These are phyloP conservation scores for Chymomyza caudatula DNA, from an alignment of 2,888 invertebrate species.

Conservation along the genomic window DNA sequence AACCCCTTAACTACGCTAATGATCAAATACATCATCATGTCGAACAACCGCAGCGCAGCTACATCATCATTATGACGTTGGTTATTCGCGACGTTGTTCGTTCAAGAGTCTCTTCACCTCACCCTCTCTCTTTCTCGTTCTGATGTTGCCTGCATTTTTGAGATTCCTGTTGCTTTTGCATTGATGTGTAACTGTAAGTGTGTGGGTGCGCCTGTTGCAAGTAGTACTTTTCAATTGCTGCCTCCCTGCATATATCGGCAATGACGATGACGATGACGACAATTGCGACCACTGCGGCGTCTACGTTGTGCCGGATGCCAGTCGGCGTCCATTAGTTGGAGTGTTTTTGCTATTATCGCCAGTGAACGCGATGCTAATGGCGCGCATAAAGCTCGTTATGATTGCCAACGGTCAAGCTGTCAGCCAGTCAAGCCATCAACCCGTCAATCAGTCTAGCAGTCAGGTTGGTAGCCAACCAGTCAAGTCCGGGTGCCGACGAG, in stretches of 20 bases:
- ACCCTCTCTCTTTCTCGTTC: neutral
- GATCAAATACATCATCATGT: neutral
- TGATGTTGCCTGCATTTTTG: conserved; percentile 59
- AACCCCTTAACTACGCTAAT: neutral
- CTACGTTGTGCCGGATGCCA: conserved; percentile 21
- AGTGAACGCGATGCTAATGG: conserved; percentile 65
- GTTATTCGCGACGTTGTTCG: neutral
- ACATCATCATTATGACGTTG: conserved; percentile 1
- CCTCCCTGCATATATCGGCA: neutral
- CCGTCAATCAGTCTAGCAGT: conserved; percentile 7
- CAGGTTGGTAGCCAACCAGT: conserved; percentile 11
- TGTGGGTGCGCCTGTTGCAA: conserved; percentile 26
- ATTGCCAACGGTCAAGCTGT: conserved; percentile 44
- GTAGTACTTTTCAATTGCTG: conserved; percentile 52
- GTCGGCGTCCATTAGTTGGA: conserved; percentile 57
- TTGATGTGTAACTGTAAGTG: conserved; percentile 25
- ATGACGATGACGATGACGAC: neutral
- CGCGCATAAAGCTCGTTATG: conserved; percentile 66
- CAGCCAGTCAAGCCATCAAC: conserved; percentile 12
- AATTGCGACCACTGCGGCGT: neutral
- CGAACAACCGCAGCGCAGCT: conserved; percentile 32
- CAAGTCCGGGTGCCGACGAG: conserved; percentile 15
- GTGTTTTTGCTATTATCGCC: conserved; percentile 63
- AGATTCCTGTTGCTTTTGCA: conserved; percentile 60
- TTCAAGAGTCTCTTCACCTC: neutral